Conservation (phyloP, 1,140 invertebrate species). For the Stegodyphus dumicola region DNA sequence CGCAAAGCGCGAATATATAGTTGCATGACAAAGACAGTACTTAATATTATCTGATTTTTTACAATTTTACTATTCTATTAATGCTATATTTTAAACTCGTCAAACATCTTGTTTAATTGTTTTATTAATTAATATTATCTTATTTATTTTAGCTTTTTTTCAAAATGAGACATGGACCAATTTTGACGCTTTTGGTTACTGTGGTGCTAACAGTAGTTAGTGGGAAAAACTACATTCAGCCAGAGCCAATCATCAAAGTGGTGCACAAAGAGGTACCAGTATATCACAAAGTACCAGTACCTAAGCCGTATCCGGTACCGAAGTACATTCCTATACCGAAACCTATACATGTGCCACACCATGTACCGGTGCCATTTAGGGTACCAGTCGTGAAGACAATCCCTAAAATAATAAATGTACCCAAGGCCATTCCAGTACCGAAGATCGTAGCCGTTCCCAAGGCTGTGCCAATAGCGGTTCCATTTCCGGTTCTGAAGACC, state of each 20-base stretch:
- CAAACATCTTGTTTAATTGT: neutral
- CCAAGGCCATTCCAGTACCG: conserved; percentile 64
- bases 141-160: neutral
- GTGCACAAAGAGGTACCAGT: conserved; percentile 61
- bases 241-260: conserved; percentile 46
- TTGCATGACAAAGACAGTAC: neutral
- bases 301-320: conserved; percentile 64
- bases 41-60: neutral
- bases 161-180: neutral
- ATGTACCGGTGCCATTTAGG: conserved; percentile 64
- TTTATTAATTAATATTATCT: neutral
- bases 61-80: neutral
- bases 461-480: conserved; percentile 64
- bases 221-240: conserved; percentile 47
- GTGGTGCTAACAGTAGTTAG: neutral
- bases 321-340: conserved; percentile 64
- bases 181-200: neutral
- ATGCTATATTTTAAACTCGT: neutral
- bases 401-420: conserved; percentile 64
- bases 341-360: conserved; percentile 64
- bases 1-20: too few relatives aligned
- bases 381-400: conserved; percentile 64
- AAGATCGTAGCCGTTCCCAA: conserved; percentile 65
- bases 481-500: conserved; percentile 64
- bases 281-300: conserved; percentile 65